Conservation (phyloP, 2,797 vertebrate genomes). For the Paedocypris micromegethes region DNA sequence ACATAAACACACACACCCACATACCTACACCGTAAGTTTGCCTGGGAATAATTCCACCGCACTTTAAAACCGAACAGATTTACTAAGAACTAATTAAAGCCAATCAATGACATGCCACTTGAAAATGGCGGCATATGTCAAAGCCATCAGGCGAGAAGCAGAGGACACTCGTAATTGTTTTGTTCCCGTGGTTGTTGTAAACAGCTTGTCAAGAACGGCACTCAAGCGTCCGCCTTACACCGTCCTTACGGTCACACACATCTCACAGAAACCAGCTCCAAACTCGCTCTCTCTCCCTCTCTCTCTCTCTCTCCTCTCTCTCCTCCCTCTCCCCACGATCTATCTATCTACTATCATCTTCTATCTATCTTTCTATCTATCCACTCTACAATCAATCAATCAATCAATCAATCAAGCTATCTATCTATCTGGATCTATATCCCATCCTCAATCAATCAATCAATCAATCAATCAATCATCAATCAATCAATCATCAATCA, state of each 20-base stretch:
- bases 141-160: slow-evolving; percentile 62
- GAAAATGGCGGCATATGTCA: slow-evolving; percentile 67
- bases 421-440: no score
- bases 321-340: no score
- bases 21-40: slow-evolving; percentile 64
- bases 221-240: slow-evolving; percentile 54
- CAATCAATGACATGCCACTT: slow-evolving; percentile 70
- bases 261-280: slow-evolving; percentile 42
- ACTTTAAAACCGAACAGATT: slow-evolving; percentile 61
- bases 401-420: no score
- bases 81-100: slow-evolving; percentile 73
- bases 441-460: no score
- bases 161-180: slow-evolving; percentile 75
- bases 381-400: no score
- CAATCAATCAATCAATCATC: no score
- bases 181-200: slow-evolving; percentile 65
- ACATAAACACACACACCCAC: slow-evolving; percentile 65
- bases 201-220: slow-evolving; percentile 61
- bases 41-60: slow-evolving; percentile 58
- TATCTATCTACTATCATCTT: no score
- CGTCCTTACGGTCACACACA: slow-evolving; percentile 42
- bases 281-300: no score
- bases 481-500: no score
- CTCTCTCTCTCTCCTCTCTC: no score
- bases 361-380: no score